These are phyloP conservation scores for Sogatella furcifera DNA, from an alignment of 1,140 invertebrate species.

Conservation along the genomic window DNA sequence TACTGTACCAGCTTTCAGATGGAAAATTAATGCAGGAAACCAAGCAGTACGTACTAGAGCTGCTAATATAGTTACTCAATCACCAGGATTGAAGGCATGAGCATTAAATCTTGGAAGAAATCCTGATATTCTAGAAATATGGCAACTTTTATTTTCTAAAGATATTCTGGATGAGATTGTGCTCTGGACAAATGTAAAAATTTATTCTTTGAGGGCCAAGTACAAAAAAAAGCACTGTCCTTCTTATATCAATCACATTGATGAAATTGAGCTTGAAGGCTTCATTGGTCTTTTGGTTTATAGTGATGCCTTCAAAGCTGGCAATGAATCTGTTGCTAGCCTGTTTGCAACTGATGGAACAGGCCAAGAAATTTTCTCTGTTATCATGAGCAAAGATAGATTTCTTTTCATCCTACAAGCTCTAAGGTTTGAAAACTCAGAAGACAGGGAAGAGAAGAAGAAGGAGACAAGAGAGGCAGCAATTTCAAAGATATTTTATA, in stretches of 20 bases:
- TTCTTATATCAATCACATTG: slow-evolving; percentile 2
- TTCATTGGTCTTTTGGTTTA: slow-evolving; percentile 6
- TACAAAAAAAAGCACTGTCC: slow-evolving; percentile 1
- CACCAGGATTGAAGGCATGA: too few species aligned
- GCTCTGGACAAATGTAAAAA: slow-evolving; percentile 5
- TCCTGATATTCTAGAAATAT: slow-evolving; percentile 5
- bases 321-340: slow-evolving; percentile 5
- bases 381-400: slow-evolving; percentile 16
- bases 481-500: not conserved
- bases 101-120: not conserved
- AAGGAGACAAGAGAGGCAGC: slow-evolving; percentile 26
- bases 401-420: slow-evolving; percentile 17
- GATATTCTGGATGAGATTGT: slow-evolving; percentile 7
- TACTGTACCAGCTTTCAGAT: too few species aligned
- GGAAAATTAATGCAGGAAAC: too few species aligned
- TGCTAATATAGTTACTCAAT: too few species aligned
- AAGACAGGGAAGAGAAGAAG: slow-evolving; percentile 17
- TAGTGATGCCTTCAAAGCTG: slow-evolving; percentile 4
- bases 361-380: slow-evolving; percentile 18
- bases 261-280: slow-evolving; percentile 10
- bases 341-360: slow-evolving; percentile 17
- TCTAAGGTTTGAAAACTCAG: slow-evolving; percentile 21
- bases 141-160: not conserved
- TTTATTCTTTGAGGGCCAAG: not conserved
- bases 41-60: too few species aligned